phyloP scores from a whole-genome alignment of 2,113 vertebrate species.

The Andinoacara biseriatus region DNA sequence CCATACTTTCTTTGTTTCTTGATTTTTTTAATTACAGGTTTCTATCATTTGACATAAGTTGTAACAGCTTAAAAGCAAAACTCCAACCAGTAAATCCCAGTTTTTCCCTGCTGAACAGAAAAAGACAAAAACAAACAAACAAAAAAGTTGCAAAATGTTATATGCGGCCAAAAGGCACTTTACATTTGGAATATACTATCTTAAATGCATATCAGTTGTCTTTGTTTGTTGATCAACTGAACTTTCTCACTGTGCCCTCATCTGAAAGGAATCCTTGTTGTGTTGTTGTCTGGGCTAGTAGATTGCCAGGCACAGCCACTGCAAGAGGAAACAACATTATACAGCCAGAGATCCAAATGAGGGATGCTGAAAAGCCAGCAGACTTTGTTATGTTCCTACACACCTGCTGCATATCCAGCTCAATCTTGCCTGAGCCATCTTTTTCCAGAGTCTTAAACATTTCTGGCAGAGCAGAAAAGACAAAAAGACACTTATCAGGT shows the following conservation, averaged over 20 bases:
- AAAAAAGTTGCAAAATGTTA: neutral
- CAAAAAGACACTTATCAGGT: neutral
- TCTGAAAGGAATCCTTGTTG: neutral
- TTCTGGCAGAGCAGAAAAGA: slow-evolving; percentile 57
- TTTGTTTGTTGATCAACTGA: neutral
- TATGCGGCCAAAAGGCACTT: neutral
- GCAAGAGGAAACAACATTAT: slow-evolving; percentile 24
- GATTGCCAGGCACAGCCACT: slow-evolving; percentile 77
- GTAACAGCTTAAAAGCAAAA: neutral
- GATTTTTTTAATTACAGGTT: neutral
- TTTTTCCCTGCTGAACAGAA: neutral
- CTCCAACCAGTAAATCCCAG: neutral
- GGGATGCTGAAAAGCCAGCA: neutral
- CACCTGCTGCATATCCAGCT: slow-evolving; percentile 73
- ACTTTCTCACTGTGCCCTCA: neutral
- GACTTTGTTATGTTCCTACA: neutral
- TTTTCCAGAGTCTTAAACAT: slow-evolving; percentile 73
- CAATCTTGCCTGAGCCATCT: slow-evolving; percentile 57
- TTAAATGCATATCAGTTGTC: neutral
- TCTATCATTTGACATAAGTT: neutral
- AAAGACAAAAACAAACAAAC: neutral
- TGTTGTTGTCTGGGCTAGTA: slow-evolving; percentile 38
- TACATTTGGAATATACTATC: neutral
- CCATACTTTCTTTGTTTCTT: neutral
- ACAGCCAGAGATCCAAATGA: neutral